A percentile compares a stretch with the other conserved stretches of the same genome.
These are phyloP conservation scores for Haemorhous mexicanus DNA, from an alignment of 2,113 vertebrate genomes.

Conservation along the genomic window DNA sequence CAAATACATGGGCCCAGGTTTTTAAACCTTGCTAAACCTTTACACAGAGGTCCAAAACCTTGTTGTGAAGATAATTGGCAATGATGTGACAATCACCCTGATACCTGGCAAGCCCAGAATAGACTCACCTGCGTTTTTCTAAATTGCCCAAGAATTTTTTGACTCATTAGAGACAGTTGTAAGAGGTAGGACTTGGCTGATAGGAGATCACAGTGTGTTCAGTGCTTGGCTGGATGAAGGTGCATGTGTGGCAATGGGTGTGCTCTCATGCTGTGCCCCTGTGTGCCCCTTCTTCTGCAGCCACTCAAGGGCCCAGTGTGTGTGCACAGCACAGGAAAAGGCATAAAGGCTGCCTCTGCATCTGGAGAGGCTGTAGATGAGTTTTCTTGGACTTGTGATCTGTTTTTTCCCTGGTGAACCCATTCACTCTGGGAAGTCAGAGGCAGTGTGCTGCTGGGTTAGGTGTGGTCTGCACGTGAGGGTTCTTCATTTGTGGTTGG, in stretches of 20 bases:
- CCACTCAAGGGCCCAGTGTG: rapidly evolving
- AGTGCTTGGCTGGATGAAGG: not conserved
- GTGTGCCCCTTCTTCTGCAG: rapidly evolving
- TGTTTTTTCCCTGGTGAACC: not conserved
- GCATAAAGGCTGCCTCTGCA: not conserved
- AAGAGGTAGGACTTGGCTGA: not conserved
- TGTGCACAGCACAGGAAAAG: no score
- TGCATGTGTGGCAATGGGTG: rapidly evolving
- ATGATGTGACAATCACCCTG: rapidly evolving
- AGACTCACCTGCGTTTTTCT: not conserved
- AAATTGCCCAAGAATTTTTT: not conserved
- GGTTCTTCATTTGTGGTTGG: not conserved
- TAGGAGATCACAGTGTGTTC: rapidly evolving
- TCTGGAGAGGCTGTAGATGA: not conserved
- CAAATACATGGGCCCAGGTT: not conserved
- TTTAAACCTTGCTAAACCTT: not conserved
- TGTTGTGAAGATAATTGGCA: not conserved
- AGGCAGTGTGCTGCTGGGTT: rapidly evolving
- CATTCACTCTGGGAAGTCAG: rapidly evolving
- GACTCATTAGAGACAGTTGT: no score
- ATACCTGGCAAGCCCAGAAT: not conserved
- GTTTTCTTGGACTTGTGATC: not conserved
- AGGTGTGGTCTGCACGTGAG: not conserved
- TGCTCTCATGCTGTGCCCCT: not conserved
- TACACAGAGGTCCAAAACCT: not conserved